Evolutionary conservation across 2,888 invertebrate genomes (phyloP).

Genomic region (Adelphocoris suturalis): DNA sequence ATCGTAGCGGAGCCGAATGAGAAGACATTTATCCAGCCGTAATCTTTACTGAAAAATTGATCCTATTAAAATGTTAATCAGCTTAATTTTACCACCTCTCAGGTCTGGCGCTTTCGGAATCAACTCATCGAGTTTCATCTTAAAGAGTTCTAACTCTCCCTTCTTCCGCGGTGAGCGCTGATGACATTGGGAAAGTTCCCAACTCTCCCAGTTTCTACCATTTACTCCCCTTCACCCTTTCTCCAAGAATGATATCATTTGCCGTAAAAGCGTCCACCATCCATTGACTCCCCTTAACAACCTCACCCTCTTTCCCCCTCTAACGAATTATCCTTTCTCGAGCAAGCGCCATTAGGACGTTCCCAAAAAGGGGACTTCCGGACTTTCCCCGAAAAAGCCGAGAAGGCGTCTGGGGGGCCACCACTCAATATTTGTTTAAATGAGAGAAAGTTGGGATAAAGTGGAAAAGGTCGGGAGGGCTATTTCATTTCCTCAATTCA

Average conservation of each 20-base stretch:
- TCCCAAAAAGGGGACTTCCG: constrained; percentile 4
- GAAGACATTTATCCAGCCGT: too few species aligned
- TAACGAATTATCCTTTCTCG: not conserved
- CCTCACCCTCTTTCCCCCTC: not conserved
- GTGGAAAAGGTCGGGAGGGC: constrained; percentile 41
- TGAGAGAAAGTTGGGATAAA: constrained; percentile 53
- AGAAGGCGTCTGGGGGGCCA: not conserved
- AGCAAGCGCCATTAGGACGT: constrained; percentile 40
- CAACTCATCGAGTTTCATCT: too few species aligned
- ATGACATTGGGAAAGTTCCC: constrained; percentile 18
- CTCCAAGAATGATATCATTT: constrained; percentile 43
- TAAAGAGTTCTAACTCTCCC: too few species aligned
- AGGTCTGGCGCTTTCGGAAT: too few species aligned
- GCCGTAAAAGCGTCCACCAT: constrained; percentile 40
- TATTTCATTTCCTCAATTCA: constrained; percentile 52
- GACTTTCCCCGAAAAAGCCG: constrained; percentile 7
- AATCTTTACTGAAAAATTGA: too few species aligned
- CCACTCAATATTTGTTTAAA: constrained; percentile 46
- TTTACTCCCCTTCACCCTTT: not conserved
- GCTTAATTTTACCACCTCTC: too few species aligned
- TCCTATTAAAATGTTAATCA: too few species aligned
- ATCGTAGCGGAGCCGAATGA: too few species aligned
- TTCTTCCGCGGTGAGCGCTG: not conserved
- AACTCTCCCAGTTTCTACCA: not conserved
- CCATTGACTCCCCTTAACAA: not conserved